A percentile compares a stretch with the other conserved stretches of the same genome.
Evolutionary conservation across 2,113 vertebrate species (phyloP).

Genomic region (Phainopepla nitens): DNA sequence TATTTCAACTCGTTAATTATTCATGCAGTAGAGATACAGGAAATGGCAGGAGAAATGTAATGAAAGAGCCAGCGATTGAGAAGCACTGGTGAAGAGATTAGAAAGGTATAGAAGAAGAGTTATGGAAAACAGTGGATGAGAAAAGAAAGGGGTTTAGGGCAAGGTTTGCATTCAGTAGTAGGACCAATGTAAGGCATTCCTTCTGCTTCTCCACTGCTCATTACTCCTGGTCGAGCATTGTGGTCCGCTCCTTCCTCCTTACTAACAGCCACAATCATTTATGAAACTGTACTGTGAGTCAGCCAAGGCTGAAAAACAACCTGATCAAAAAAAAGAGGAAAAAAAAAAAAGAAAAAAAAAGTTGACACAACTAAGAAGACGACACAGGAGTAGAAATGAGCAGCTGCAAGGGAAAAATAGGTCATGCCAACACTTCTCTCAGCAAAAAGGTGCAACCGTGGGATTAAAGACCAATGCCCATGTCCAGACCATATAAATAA

Average conservation of each 20-base stretch:
- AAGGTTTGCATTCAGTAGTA: background rate
- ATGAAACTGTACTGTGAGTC: background rate
- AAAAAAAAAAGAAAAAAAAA: background rate
- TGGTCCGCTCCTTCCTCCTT: background rate
- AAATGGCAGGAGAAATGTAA: background rate
- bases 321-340: background rate
- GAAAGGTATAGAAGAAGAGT: background rate
- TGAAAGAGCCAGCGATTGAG: background rate
- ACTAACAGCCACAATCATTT: background rate
- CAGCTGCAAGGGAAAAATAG: constrained; percentile 14
- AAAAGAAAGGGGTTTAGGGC: background rate
- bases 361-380: background rate
- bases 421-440: background rate
- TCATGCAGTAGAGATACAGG: background rate
- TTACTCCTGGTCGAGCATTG: background rate
- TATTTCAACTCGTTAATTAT: constrained; percentile 49
- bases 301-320: constrained; percentile 18
- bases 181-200: background rate
- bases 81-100: background rate
- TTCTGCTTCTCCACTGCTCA: background rate
- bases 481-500: background rate
- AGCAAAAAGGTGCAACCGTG: background rate
- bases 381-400: background rate
- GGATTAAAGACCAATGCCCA: background rate
- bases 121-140: background rate